Evolutionary conservation across 2,113 vertebrate genomes (phyloP).

Genomic region (Phylloscopus trochilus): DNA sequence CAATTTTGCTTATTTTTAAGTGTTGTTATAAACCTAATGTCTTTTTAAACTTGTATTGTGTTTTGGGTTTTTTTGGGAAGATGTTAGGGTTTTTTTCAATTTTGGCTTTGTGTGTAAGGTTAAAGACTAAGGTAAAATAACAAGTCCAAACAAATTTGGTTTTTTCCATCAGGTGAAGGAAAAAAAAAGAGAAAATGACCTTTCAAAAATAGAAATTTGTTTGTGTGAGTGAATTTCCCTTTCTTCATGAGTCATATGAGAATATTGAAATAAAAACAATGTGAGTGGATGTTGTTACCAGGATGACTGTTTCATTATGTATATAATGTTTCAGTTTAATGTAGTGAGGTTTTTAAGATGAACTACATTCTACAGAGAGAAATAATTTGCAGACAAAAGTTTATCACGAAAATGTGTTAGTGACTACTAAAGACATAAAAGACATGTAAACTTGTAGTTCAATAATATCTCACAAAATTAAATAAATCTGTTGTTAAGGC

Average conservation of each 20-base stretch:
- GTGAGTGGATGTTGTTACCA: not conserved
- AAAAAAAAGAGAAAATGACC: not conserved
- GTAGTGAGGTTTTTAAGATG: not conserved
- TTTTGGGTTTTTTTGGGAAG: not conserved
- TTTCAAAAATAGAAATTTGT: not conserved
- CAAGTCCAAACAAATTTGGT: not conserved
- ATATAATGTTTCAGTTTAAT: not conserved
- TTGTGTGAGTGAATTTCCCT: not conserved
- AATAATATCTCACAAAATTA: slow-evolving; percentile 37
- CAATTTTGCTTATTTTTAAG: not conserved
- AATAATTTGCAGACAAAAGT: not conserved
- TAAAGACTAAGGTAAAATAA: not conserved
- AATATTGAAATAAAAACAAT: not conserved
- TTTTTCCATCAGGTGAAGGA: not conserved
- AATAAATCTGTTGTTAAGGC: slow-evolving; percentile 28
- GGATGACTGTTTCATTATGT: not conserved
- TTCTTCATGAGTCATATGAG: not conserved
- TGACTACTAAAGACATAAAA: not conserved
- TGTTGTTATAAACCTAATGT: not conserved
- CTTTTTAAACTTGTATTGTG: not conserved
- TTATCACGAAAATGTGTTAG: not conserved
- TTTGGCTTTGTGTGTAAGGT: not conserved
- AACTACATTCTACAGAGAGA: not conserved
- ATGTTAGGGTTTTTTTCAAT: not conserved
- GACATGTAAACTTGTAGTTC: not conserved